Percentiles rank a stretch among this genome's conserved stretches.
Evolutionary conservation across 2,113 vertebrate genomes (phyloP).

Genomic region (Nansenia antarctica): DNA sequence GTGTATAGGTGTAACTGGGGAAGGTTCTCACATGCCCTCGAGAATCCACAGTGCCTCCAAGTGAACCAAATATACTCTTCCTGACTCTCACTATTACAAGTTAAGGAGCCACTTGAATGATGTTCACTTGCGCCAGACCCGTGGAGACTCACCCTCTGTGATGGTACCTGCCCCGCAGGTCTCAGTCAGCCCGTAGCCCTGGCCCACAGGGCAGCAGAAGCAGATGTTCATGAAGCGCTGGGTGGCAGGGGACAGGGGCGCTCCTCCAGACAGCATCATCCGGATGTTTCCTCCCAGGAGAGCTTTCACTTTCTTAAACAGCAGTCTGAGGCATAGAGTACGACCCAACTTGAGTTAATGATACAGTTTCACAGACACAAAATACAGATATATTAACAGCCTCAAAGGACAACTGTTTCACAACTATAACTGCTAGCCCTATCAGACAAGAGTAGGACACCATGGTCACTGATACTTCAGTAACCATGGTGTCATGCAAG

Average conservation of each 20-base stretch:
- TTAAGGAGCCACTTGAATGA: background rate
- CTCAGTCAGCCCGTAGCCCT: slow-evolving; percentile 96
- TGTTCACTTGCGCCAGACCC: background rate
- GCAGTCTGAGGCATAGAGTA: slow-evolving; percentile 81
- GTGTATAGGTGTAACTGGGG: background rate
- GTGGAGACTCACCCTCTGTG: slow-evolving; percentile 83
- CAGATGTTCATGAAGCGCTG: slow-evolving; percentile 98
- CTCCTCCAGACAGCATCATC: slow-evolving; percentile 94
- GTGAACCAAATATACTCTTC: too few species aligned
- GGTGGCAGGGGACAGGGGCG: slow-evolving; percentile 89
- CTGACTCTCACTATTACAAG: background rate
- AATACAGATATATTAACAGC: background rate
- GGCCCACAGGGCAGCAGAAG: slow-evolving; percentile 94
- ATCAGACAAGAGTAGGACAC: background rate
- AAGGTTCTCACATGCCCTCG: background rate
- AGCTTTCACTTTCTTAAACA: slow-evolving; percentile 90
- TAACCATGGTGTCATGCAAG: background rate
- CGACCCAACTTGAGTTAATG: too few species aligned
- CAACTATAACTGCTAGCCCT: too few species aligned
- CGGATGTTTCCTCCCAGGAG: slow-evolving; percentile 89
- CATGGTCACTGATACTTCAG: background rate
- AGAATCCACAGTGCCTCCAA: background rate
- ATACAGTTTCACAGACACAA: background rate
- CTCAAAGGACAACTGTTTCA: too few species aligned
- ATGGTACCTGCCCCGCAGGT: slow-evolving; percentile 95